These are phyloP conservation scores for Lasioglossum albipes DNA, from an alignment of 1,140 invertebrate species.

Conservation along the genomic window DNA sequence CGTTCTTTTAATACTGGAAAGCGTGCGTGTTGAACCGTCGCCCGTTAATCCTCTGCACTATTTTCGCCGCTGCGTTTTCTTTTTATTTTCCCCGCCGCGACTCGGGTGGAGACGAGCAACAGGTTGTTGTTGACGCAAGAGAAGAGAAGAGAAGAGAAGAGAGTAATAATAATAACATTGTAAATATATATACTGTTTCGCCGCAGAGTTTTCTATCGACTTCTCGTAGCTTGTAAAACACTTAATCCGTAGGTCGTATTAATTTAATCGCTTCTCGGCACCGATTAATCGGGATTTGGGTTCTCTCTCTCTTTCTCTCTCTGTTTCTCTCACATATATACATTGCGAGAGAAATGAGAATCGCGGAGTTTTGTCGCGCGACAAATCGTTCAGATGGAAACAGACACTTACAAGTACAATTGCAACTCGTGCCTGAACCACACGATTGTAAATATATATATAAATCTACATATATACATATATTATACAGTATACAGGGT, in stretches of 20 bases:
- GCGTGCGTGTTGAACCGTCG: background rate
- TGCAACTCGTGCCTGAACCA: no score
- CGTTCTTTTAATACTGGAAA: background rate
- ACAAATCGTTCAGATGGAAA: no score
- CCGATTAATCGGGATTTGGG: background rate
- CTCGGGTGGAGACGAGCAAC: no score
- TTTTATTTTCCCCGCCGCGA: background rate
- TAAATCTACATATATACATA: background rate
- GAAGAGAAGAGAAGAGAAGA: no score
- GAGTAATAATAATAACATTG: background rate
- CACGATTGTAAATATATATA: background rate
- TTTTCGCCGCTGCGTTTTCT: background rate
- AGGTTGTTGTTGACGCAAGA: background rate
- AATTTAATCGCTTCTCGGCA: background rate
- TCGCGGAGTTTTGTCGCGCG: no score
- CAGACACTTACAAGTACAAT: no score
- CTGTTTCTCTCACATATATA: no score
- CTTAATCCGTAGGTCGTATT: constrained; percentile 5
- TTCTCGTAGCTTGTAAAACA: background rate
- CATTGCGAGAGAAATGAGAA: background rate
- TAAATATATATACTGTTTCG: background rate
- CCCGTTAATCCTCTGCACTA: constrained; percentile 7
- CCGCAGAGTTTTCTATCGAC: background rate
- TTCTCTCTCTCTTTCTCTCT: no score
- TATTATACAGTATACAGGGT: no score